Evolutionary conservation across 2,888 invertebrate genomes (phyloP).

Genomic region (Drosophila austrosaltans): DNA sequence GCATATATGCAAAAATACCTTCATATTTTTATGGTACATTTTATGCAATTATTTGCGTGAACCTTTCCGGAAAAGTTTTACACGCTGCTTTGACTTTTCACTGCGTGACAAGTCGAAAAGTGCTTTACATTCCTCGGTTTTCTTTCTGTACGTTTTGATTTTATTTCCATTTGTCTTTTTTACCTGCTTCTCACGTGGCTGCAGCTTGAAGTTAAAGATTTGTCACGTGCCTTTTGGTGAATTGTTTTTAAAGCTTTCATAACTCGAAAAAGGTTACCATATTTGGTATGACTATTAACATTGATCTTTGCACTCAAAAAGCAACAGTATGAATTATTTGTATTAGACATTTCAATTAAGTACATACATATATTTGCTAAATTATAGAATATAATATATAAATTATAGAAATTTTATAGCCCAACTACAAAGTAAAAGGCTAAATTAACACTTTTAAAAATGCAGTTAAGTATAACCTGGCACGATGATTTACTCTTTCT

Average conservation of each 20-base stretch:
- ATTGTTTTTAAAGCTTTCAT: constrained; percentile 31
- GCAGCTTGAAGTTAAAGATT: constrained; percentile 29
- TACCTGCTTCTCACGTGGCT: constrained; percentile 58
- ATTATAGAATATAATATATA: too few relatives aligned
- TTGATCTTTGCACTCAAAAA: neutral
- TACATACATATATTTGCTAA: too few relatives aligned
- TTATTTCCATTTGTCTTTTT: neutral
- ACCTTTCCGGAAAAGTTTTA: constrained; percentile 50
- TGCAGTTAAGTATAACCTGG: too few relatives aligned
- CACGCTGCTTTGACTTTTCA: constrained; percentile 59
- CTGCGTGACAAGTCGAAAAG: constrained; percentile 43
- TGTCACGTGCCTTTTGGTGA: constrained; percentile 55
- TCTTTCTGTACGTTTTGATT: constrained; percentile 3
- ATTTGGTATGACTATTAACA: neutral
- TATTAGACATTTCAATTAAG: too few relatives aligned
- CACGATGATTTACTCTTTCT: too few relatives aligned
- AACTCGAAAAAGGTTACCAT: neutral
- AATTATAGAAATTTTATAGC: too few relatives aligned
- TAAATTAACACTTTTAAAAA: too few relatives aligned
- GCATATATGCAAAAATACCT: constrained; percentile 33
- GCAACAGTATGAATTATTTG: neutral
- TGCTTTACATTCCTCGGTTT: constrained; percentile 32
- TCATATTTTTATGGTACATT: constrained; percentile 30
- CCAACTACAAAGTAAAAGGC: too few relatives aligned
- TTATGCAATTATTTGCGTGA: constrained; percentile 67